These are phyloP conservation scores for Apodemia zela DNA, from an alignment of 2,888 invertebrate genomes.

Conservation along the genomic window DNA sequence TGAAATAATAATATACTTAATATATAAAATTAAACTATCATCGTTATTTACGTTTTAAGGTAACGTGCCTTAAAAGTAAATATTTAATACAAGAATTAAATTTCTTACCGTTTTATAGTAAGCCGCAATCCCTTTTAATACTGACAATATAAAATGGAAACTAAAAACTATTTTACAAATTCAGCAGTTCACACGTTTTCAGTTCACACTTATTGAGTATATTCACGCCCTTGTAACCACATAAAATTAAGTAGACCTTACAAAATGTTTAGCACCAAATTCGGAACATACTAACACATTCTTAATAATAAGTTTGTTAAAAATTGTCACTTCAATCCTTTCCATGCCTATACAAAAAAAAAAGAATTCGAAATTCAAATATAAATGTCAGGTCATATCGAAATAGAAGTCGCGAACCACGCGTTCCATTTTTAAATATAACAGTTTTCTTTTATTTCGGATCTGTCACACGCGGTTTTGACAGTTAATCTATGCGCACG, in stretches of 20 bases:
- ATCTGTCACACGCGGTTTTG: slow-evolving; percentile 54
- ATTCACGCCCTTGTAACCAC: slow-evolving; percentile 70
- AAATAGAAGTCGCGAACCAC: slow-evolving; percentile 42
- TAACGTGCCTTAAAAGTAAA: too few species aligned
- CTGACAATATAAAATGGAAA: not conserved
- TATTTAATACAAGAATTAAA: not conserved
- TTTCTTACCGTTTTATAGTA: slow-evolving; percentile 5
- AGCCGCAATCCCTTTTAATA: slow-evolving; percentile 9
- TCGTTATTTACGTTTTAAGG: too few species aligned
- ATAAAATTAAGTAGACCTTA: slow-evolving; percentile 59
- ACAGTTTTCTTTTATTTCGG: slow-evolving; percentile 38
- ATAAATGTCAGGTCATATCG: slow-evolving; percentile 43
- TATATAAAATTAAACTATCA: not conserved
- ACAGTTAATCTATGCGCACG: slow-evolving; percentile 50
- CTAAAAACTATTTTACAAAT: slow-evolving; percentile 10
- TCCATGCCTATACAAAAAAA: slow-evolving; percentile 19
- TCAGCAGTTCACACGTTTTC: slow-evolving; percentile 44
- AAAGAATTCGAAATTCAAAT: slow-evolving; percentile 6
- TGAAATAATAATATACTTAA: not conserved
- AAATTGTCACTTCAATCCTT: slow-evolving; percentile 39
- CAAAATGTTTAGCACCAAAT: slow-evolving; percentile 68
- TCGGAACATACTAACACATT: slow-evolving; percentile 51
- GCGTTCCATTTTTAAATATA: slow-evolving; percentile 52
- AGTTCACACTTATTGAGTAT: slow-evolving; percentile 69
- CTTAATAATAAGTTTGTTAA: slow-evolving; percentile 31